Base-by-base conservation (phyloP, 1,140 invertebrate species). In the Megathymus violae region DNA sequence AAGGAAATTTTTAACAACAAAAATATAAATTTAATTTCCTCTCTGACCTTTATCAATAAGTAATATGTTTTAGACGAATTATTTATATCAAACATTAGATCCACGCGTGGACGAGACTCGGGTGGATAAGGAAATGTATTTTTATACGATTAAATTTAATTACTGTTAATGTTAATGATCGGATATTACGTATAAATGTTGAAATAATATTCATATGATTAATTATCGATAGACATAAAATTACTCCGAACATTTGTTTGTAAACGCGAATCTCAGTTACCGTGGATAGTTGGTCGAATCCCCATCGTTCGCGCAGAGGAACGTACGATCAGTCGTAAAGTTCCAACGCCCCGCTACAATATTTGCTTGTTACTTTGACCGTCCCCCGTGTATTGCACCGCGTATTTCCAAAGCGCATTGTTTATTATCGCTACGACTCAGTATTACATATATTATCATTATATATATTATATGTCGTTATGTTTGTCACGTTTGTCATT, bases 361-460 rank as follows among this genome's bases (percentile, higher is more conserved):
- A 34, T 50, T 34, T 50, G 47, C 47, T 50, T 50, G 47, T 50
- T 50, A 50, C 17, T 7, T 50, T 50, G 25, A 31, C 14, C n/a
- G 13, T 9, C n/a, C n/a, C n/a, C n/a, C 4, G 25, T 10, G 25
- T 4, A 34, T 34, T n/a, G 47, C 46, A 48, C 25, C 34, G 4
- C n/a, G 4, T 16, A 31, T 16, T 16, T 50, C 15, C 10, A 34
- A 50, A 9, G 47, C 47, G 34, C 47, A 5, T 50, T 14, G 7
- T 31, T 48, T 48, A 34, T 34, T 50, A 50, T 34, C 34, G 13
- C 25, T 34, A 31, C 10, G 46, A 48, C 13, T 15, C 25, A 31
- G 13, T 10, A 31, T 34, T n/a, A n/a, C n/a, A n/a, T n/a, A 48
- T 11, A 31, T 48, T 48, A 48, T 7, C 3, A 15, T 15, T 5